Conservation (phyloP, 2,113 vertebrate genomes). For the Herpetotheres cachinnans region DNA sequence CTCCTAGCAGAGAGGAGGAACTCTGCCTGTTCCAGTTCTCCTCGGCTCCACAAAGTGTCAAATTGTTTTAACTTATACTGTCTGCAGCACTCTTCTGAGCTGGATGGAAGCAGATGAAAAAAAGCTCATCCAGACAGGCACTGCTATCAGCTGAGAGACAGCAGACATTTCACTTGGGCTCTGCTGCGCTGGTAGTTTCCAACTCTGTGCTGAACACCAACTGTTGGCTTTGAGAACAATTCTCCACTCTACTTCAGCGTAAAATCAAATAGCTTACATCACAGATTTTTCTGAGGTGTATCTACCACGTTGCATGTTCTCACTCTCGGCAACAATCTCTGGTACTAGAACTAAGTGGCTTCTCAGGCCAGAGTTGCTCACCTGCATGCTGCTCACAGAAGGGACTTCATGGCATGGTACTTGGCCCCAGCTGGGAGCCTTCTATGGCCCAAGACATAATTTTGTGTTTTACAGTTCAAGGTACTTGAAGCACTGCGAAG, state of each 20-base stretch:
- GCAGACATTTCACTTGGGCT: background rate
- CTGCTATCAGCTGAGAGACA: background rate
- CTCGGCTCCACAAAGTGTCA: background rate
- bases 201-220: background rate
- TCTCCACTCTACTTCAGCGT: background rate
- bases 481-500: background rate
- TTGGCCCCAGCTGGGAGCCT: background rate
- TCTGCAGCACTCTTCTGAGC: background rate
- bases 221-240: background rate
- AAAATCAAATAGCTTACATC: background rate
- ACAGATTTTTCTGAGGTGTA: background rate
- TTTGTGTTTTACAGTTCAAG: background rate
- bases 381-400: accelerated
- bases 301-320: accelerated
- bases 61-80: background rate
- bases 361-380: background rate
- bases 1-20: background rate
- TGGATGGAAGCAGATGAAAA: background rate
- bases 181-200: background rate
- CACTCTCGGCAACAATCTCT: background rate
- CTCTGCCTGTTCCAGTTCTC: background rate
- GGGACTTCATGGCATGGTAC: background rate
- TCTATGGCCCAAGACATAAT: background rate
- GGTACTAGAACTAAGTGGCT: background rate
- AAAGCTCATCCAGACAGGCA: background rate